Evolutionary conservation across 1,140 invertebrate genomes (phyloP), one percentile per base, ranked within the genome.

Genomic region (Anastrepha ludens): DNA sequence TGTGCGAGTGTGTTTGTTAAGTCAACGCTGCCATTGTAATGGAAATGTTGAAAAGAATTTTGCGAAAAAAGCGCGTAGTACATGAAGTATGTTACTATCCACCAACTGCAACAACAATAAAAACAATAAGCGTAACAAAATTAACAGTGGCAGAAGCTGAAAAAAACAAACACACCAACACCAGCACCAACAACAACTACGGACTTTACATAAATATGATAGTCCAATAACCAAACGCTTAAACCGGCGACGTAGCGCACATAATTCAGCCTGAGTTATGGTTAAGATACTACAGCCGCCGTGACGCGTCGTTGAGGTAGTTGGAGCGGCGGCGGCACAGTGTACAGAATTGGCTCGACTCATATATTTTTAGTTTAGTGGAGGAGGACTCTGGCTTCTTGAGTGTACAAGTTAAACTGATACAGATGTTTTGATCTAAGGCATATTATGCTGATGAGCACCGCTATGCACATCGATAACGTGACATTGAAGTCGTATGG

Each of bases 11-110:
- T n/a, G 47, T 81, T 55, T 81, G 47, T 81, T 11, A 81, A 81
- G 47, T 29, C 74, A 81, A 15, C 74, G 74, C 74, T 81, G 74
- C 50, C n/a, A 55, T 81, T 81, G 74, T 81, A 55, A 81, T 81
- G 74, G 20, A 81, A 81, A 81, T 81, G 44, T 81, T 81, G n/a
- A 9, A 81, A 81, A 81, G 7, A 81, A 55, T 81, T 50, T 81
- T 50, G 74, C 74, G 74, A 81, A 81, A 81, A 62, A 55, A 81
- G n/a, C 44, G 17, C 47, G 41, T 47, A 81, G 74, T 47, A 81
- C 9, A 81, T 81, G 74, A 17, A n/a, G 4, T 81, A 78, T 78
- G 70, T 78, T 50, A 39, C 70, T 47, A 15, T 17, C 74, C 3
- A 58, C 6, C 6, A 50, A n/a, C 17, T 11, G 50, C 9, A 81